These are phyloP conservation scores for Ophion obscuratus DNA, from an alignment of 2,888 invertebrate species.

Conservation along the genomic window DNA sequence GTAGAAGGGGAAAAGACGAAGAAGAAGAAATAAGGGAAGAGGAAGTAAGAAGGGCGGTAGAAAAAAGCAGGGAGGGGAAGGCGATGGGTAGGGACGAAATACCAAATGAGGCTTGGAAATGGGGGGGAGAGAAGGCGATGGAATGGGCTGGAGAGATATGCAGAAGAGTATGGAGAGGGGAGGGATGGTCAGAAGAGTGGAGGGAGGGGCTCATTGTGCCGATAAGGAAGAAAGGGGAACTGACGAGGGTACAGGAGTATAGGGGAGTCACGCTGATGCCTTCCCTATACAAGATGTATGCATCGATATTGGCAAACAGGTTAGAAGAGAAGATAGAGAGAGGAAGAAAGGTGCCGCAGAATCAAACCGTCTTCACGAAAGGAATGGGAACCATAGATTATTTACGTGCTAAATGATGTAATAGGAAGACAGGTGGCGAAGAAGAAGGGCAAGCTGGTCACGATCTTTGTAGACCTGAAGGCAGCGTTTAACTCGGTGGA, in stretches of 20 bases:
- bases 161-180: conserved; percentile 3
- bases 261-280: conserved; percentile 52
- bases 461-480: too few species aligned
- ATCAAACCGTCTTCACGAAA: too few species aligned
- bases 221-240: background rate
- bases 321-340: background rate
- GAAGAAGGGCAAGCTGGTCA: too few species aligned
- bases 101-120: conserved; percentile 34
- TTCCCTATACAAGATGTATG: conserved; percentile 37
- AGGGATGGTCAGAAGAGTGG: conserved; percentile 35
- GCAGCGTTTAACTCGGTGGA: too few species aligned
- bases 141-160: background rate
- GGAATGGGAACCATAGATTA: too few species aligned
- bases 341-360: background rate
- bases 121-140: background rate
- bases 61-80: conserved; percentile 5
- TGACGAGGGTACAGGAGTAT: conserved; percentile 26
- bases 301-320: conserved; percentile 1
- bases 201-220: conserved; percentile 27
- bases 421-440: too few species aligned
- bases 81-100: conserved; percentile 17
- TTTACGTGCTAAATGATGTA: too few species aligned
- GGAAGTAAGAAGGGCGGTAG: background rate
- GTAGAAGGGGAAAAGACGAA: background rate
- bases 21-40: conserved; percentile 6